phyloP scores from a whole-genome alignment of 1,140 invertebrate genomes.

The Diploscapter pachys region DNA sequence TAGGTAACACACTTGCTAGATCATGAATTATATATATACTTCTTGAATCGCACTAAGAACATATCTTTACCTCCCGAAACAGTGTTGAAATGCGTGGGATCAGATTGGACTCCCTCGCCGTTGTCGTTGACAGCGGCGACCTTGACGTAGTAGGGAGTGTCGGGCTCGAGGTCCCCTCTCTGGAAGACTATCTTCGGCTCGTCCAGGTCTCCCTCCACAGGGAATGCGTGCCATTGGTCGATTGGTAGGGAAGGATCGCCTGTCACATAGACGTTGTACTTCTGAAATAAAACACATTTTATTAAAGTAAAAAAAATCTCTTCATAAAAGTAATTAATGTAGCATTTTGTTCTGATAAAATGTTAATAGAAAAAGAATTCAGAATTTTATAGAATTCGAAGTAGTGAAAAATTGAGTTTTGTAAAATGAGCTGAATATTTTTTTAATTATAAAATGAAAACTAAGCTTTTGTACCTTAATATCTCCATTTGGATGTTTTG shows the following conservation, averaged over 20 bases:
- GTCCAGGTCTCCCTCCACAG: constrained; percentile 29
- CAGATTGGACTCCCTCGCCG: constrained; percentile 50
- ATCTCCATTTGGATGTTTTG: constrained; percentile 53
- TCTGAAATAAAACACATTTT: constrained; percentile 27
- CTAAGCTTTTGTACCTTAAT: constrained; percentile 37
- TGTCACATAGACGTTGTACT: constrained; percentile 52
- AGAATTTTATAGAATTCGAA: too few relatives aligned
- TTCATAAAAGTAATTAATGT: too few relatives aligned
- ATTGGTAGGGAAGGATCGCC: constrained; percentile 53
- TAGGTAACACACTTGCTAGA: too few relatives aligned
- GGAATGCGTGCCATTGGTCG: constrained; percentile 56
- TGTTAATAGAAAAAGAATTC: too few relatives aligned
- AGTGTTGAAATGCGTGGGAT: constrained; percentile 47
- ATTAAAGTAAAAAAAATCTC: neutral
- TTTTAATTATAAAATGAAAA: neutral
- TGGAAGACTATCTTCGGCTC: constrained; percentile 45
- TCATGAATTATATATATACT: too few relatives aligned
- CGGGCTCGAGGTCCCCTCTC: constrained; percentile 53
- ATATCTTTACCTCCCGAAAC: constrained; percentile 40
- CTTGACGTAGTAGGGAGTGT: constrained; percentile 56
- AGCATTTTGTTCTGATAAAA: too few relatives aligned
- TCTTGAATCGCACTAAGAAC: too few relatives aligned
- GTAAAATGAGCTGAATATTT: constrained; percentile 10
- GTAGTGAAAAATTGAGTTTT: neutral
- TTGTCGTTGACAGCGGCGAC: constrained; percentile 51